Evolutionary conservation across 2,113 vertebrate species (phyloP).

Genomic region (Centropus unirufus): DNA sequence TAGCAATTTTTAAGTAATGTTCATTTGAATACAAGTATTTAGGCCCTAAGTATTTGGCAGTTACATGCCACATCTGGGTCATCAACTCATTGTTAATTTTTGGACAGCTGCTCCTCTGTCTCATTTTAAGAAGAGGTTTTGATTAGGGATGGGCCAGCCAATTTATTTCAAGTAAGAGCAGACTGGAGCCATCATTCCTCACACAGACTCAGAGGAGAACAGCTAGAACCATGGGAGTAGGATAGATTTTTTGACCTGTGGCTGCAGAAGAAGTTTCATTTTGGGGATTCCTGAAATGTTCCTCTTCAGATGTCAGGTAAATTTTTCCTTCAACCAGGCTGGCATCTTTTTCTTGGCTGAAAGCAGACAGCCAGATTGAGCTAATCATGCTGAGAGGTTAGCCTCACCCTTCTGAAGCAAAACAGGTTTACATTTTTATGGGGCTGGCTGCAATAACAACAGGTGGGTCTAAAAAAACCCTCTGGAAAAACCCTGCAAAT

Average conservation of each 20-base stretch:
- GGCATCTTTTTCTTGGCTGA: background rate
- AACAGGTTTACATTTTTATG: constrained; percentile 47
- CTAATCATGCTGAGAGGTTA: background rate
- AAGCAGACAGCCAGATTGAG: constrained; percentile 20
- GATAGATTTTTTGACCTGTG: background rate
- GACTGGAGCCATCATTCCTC: background rate
- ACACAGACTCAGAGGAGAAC: background rate
- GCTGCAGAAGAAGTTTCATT: constrained; percentile 12
- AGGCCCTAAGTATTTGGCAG: background rate
- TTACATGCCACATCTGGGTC: background rate
- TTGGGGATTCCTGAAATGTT: background rate
- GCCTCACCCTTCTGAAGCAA: constrained; percentile 31
- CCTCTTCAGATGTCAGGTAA: constrained; percentile 11
- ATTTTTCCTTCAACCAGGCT: background rate
- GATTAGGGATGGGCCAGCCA: background rate
- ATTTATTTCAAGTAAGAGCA: background rate
- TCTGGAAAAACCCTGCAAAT: constrained; percentile 30
- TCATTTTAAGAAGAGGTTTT: background rate
- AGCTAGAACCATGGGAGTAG: background rate
- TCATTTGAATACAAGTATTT: background rate
- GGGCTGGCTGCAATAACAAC: constrained; percentile 37
- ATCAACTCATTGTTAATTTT: background rate
- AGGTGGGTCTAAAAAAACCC: constrained; percentile 47
- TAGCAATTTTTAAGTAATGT: background rate
- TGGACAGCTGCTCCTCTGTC: background rate